Percentiles rank a stretch among this genome's conserved stretches.
Conservation (phyloP, 2,113 vertebrate genomes). For the Engystomops pustulosus region DNA sequence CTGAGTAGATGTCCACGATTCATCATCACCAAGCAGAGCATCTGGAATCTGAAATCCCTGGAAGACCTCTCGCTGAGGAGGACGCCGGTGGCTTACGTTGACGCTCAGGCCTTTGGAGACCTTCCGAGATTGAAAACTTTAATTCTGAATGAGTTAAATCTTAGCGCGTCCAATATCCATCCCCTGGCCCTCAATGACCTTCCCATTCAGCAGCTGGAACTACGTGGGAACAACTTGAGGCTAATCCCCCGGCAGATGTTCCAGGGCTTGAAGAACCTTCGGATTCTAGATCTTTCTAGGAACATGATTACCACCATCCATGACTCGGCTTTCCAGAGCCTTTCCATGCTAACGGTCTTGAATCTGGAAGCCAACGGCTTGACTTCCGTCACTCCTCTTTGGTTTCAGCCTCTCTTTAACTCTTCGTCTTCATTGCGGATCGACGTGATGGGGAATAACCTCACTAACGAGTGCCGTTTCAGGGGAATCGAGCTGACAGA, state of each 20-base stretch:
- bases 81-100: slow-evolving; percentile 28
- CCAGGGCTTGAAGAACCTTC: slow-evolving; percentile 67
- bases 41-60: slow-evolving; percentile 47
- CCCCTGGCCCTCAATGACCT: slow-evolving; percentile 69
- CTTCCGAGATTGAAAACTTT: slow-evolving; percentile 62
- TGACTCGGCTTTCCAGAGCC: slow-evolving; percentile 59
- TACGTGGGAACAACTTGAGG: slow-evolving; percentile 73
- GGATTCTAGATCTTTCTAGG: slow-evolving; percentile 70
- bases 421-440: slow-evolving; percentile 22
- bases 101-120: slow-evolving; percentile 55
- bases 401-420: slow-evolving; percentile 37
- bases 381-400: slow-evolving; percentile 43
- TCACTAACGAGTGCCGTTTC: slow-evolving; percentile 50
- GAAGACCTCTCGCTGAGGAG: slow-evolving; percentile 55
- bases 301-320: slow-evolving; percentile 68
- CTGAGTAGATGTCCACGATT: slow-evolving; percentile 22
- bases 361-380: slow-evolving; percentile 55
- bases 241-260: slow-evolving; percentile 74
- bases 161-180: slow-evolving; percentile 71
- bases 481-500: slow-evolving; percentile 38
- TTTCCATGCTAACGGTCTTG: slow-evolving; percentile 44
- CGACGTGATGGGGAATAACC: slow-evolving; percentile 47
- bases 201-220: slow-evolving; percentile 70
- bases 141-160: slow-evolving; percentile 64
- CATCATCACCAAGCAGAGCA: slow-evolving; percentile 25